Conservation (phyloP, 2,113 vertebrate genomes). For the Hemichromis elongatus region DNA sequence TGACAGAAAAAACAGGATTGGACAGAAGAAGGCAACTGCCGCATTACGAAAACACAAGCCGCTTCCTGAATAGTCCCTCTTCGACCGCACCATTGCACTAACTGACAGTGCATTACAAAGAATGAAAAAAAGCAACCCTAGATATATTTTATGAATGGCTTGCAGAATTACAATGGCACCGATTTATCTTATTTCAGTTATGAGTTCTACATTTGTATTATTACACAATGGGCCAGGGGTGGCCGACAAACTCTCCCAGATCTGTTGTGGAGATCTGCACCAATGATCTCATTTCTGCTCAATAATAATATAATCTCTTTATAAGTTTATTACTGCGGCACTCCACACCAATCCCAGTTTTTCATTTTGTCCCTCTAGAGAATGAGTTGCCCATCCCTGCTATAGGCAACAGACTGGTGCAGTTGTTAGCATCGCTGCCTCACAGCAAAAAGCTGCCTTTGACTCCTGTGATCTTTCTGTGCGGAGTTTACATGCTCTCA, state of each 20-base stretch:
- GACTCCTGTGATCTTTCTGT: neutral
- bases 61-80: neutral
- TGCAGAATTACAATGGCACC: neutral
- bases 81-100: neutral
- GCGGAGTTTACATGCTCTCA: neutral
- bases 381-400: neutral
- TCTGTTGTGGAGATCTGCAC: neutral
- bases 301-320: neutral
- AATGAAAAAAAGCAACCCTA: neutral
- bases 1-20: neutral
- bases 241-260: fast-evolving
- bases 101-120: neutral
- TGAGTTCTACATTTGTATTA: neutral
- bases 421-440: no score
- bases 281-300: neutral
- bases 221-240: neutral
- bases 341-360: neutral
- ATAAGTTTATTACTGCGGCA: neutral
- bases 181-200: neutral
- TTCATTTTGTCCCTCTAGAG: neutral
- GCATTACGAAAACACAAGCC: neutral
- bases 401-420: no score
- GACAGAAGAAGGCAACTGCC: neutral
- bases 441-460: neutral
- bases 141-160: neutral